phyloP scores from a whole-genome alignment of 1,140 invertebrate species.

The Orchesella cincta region DNA sequence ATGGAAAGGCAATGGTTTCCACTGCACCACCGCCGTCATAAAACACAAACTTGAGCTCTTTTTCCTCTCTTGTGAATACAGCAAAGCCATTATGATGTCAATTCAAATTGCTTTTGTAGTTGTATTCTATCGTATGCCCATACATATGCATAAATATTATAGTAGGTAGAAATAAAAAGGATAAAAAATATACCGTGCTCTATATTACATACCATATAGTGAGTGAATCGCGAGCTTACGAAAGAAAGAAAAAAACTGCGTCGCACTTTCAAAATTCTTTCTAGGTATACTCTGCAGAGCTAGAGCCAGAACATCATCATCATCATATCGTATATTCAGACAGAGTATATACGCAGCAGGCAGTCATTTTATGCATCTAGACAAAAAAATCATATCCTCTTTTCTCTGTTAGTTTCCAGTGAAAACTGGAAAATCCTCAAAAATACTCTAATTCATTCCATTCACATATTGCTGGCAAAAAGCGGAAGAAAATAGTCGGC shows the following conservation, averaged over 20 bases:
- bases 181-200: not conserved
- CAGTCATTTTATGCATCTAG: constrained; percentile 26
- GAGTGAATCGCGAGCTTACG: not conserved
- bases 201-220: constrained; percentile 4
- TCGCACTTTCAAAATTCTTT: not conserved
- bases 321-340: constrained; percentile 12
- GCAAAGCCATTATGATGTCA: constrained; percentile 8
- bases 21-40: not conserved
- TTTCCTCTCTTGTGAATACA: not conserved
- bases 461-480: not conserved
- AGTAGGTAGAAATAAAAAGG: not conserved
- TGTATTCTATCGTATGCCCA: not conserved
- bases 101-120: constrained; percentile 20
- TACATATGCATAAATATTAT: constrained; percentile 5
- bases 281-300: constrained; percentile 18
- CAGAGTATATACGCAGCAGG: not conserved
- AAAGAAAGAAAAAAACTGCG: constrained; percentile 8
- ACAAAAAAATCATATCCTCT: not conserved
- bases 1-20: not conserved
- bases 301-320: not conserved
- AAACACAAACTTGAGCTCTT: not conserved
- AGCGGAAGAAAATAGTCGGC: too few relatives aligned
- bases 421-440: not conserved
- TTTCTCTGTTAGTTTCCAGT: not conserved
- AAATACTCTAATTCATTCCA: not conserved